These are phyloP conservation scores for Pediacus dermestoides DNA, from an alignment of 2,888 invertebrate species.

Conservation along the genomic window DNA sequence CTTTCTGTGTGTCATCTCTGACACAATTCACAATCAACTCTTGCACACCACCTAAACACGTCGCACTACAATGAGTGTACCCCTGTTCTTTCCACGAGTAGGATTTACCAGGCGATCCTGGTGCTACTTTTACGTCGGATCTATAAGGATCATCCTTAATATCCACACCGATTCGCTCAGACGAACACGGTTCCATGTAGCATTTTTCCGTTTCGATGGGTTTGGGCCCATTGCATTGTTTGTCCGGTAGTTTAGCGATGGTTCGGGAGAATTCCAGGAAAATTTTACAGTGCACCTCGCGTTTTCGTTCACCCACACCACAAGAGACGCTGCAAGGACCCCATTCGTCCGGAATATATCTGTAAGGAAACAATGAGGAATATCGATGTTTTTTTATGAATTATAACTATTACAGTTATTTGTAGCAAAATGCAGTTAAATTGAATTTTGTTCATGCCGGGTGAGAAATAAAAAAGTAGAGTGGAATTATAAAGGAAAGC, in stretches of 20 bases:
- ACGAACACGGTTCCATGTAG: conserved; percentile 71
- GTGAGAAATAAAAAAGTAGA: too few relatives aligned
- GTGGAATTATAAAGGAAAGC: too few relatives aligned
- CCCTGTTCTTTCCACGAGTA: conserved; percentile 88
- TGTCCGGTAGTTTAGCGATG: conserved; percentile 82
- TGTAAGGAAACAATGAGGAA: conserved; percentile 47
- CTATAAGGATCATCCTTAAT: conserved; percentile 54
- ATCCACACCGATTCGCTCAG: conserved; percentile 46
- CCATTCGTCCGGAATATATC: conserved; percentile 92
- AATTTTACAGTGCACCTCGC: conserved; percentile 91
- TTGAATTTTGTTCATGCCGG: too few relatives aligned
- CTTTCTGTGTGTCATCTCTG: conserved; percentile 79
- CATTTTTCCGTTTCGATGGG: conserved; percentile 80
- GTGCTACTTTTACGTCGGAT: conserved; percentile 32
- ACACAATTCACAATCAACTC: conserved; percentile 87
- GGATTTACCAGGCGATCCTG: conserved; percentile 63
- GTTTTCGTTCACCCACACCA: conserved; percentile 81
- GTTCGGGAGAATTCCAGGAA: conserved; percentile 89
- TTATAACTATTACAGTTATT: not conserved
- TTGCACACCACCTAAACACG: conserved; percentile 70
- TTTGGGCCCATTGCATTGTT: conserved; percentile 81
- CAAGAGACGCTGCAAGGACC: conserved; percentile 82
- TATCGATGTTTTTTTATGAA: not conserved
- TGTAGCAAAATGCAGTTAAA: conserved; percentile 15
- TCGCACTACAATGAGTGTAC: conserved; percentile 90